Conservation (phyloP, 2,797 vertebrate species). For the Acestrorhynchus altus region DNA sequence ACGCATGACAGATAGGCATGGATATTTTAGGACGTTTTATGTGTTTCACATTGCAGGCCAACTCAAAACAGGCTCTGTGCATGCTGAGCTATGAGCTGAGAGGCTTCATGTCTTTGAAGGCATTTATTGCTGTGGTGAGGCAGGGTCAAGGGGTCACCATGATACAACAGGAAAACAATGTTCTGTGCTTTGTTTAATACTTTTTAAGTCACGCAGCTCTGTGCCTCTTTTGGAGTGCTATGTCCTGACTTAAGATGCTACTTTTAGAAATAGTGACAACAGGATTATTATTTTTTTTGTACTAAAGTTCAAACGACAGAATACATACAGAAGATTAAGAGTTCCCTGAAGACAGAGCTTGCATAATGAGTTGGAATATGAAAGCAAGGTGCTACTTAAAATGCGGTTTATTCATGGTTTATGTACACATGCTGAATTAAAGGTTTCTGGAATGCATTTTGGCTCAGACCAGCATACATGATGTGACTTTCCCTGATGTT, state of each 20-base stretch:
- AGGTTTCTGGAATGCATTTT: background rate
- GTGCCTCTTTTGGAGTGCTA: background rate
- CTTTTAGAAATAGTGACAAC: background rate
- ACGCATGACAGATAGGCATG: conserved; percentile 3
- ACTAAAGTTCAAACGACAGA: background rate
- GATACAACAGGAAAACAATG: conserved; percentile 57
- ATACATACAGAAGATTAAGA: background rate
- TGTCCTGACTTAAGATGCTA: background rate
- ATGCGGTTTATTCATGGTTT: background rate
- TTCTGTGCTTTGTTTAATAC: conserved; percentile 38
- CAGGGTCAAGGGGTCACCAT: conserved; percentile 60
- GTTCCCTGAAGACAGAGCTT: background rate
- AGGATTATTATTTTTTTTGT: background rate
- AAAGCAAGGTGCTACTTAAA: background rate
- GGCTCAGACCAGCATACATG: background rate
- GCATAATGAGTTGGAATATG: background rate
- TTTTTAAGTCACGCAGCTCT: background rate
- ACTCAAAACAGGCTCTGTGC: conserved; percentile 49
- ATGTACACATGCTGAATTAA: background rate
- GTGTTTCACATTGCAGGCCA: conserved; percentile 54
- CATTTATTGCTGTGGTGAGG: conserved; percentile 66
- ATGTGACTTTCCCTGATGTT: background rate
- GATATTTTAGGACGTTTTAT: conserved; percentile 64
- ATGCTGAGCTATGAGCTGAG: conserved; percentile 65
- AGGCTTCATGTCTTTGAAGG: conserved; percentile 62